Evolutionary conservation across 2,113 vertebrate genomes (phyloP), one percentile per base, ranked within the genome.

Genomic region (Stercorarius parasiticus): DNA sequence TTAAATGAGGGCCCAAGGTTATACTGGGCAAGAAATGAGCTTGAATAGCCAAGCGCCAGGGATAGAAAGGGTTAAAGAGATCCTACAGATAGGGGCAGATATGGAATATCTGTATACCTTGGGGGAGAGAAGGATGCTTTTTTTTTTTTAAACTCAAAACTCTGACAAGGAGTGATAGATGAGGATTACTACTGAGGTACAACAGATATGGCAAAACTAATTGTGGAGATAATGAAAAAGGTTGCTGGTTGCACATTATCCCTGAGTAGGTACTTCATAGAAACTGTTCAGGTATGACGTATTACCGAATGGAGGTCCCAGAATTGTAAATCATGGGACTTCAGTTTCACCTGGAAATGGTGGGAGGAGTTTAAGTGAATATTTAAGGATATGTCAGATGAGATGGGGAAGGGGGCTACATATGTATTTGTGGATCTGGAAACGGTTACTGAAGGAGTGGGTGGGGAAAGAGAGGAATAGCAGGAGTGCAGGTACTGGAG

Each of bases 281-380:
- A 52, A 88, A 56, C 8, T 80, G 26, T 49, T 76, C 2, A 5
- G 15, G 5, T 55, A 27, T 72, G n/a, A 61, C 0, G 0, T 52
- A 8, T 59, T 66, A 19, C 15, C 49, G 45, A 69, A 10, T 0
- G 0, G 55, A 40, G 7, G 25, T 78, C 25, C 23, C 0, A 0
- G 58, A 71, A 85, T 11, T 52, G 20, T 66, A 81, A 78, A 42
- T 34, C 9, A 5, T 5, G 13, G 21, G 40, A 53, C 29, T 94
- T 38, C 5, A 43, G 27, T 73, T 77, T 81, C 21, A 53, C 18
- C 14, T 88, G 45, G 55, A 94, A 88, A 17, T 38, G 10, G 10
- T 86, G 42, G 42, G 19, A 85, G 36, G 47, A 38, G 4, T 79
- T 86, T 32, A 59, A 66, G 27, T 10, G 10, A 59, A 13, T 62